Evolutionary conservation across 2,888 invertebrate genomes (phyloP).

Genomic region (Leptinotarsa peninsularis): DNA sequence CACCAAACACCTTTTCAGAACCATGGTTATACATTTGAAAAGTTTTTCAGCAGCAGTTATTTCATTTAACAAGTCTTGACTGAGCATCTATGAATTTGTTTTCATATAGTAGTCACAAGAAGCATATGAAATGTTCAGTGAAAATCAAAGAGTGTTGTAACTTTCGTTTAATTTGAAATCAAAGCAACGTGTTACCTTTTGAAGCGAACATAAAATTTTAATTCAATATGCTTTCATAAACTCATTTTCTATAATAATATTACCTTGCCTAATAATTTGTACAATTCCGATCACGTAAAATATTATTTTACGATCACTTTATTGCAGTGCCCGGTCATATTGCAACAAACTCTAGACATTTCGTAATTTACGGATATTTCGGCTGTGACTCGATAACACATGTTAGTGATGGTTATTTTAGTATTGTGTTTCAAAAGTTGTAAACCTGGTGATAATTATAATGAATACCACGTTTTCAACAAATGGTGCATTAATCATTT

Average conservation of each 20-base stretch:
- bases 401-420: background rate
- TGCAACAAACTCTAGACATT: conserved; percentile 5
- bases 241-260: conserved; percentile 4
- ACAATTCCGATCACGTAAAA: conserved; percentile 15
- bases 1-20: no score
- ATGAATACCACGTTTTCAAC: background rate
- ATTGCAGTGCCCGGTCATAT: conserved; percentile 4
- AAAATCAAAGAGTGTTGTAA: background rate
- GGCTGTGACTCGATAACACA: background rate
- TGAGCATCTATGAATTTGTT: no score
- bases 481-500: background rate
- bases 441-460: background rate
- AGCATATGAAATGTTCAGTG: no score
- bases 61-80: no score
- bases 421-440: background rate
- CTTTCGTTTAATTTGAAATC: background rate
- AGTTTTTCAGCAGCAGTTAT: no score
- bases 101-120: no score
- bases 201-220: conserved; percentile 2
- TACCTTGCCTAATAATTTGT: background rate
- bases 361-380: conserved; percentile 9
- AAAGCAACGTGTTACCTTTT: background rate
- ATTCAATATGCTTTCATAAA: conserved; percentile 17
- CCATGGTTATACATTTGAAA: no score
- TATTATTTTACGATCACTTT: conserved; percentile 18